Conservation (phyloP, 1,140 invertebrate genomes). For the Pollicipes pollicipes region DNA sequence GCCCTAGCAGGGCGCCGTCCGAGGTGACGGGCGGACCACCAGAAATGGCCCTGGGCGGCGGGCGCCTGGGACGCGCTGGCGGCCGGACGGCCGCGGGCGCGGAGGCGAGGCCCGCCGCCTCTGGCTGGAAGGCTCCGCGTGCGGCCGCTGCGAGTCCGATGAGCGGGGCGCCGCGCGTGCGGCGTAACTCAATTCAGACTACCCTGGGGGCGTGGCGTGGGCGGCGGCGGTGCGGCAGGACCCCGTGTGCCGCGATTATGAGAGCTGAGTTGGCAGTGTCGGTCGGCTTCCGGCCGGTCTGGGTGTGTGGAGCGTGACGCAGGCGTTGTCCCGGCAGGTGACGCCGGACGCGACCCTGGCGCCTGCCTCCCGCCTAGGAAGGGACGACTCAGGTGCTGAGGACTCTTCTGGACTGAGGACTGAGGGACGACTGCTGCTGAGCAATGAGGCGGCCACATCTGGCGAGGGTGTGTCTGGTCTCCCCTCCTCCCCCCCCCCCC, state of each 20-base stretch:
- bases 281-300: background rate
- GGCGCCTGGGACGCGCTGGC: background rate
- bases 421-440: too few species aligned
- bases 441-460: too few species aligned
- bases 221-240: background rate
- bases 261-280: background rate
- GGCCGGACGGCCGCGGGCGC: too few species aligned
- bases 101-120: background rate
- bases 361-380: too few species aligned
- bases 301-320: background rate
- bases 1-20: background rate
- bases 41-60: background rate
- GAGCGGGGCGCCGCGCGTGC: background rate
- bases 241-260: background rate
- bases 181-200: constrained; percentile 1
- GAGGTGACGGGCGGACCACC: background rate
- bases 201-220: background rate
- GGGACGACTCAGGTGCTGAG: too few species aligned
- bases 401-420: too few species aligned
- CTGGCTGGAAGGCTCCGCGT: background rate
- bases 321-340: background rate
- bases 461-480: too few species aligned
- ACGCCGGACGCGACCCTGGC: too few species aligned
- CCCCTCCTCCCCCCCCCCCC: too few species aligned
- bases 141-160: background rate